A percentile compares a stretch with the other conserved stretches of the same genome.
phyloP scores from a whole-genome alignment of 2,888 invertebrate genomes.

The Bedellia somnulentella region DNA sequence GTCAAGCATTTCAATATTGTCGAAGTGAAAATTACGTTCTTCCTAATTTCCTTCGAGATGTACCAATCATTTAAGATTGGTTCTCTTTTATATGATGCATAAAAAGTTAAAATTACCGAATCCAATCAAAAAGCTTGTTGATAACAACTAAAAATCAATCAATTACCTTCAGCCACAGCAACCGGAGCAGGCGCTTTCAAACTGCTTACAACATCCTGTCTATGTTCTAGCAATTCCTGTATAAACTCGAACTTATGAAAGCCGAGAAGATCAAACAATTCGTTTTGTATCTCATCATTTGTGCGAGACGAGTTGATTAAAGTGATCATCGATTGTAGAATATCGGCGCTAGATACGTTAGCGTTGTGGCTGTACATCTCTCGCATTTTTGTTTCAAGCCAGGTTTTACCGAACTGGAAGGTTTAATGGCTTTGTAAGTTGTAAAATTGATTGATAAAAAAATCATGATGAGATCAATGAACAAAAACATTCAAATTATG shows the following conservation, averaged over 20 bases:
- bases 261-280: conserved; percentile 87
- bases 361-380: conserved; percentile 40
- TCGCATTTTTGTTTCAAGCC: conserved; percentile 57
- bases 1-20: too few relatives aligned
- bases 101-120: too few relatives aligned
- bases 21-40: too few relatives aligned
- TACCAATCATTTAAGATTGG: too few relatives aligned
- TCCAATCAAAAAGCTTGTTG: too few relatives aligned
- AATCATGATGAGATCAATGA: neutral
- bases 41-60: too few relatives aligned
- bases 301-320: conserved; percentile 64
- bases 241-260: conserved; percentile 82
- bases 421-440: too few relatives aligned
- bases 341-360: conserved; percentile 59
- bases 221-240: conserved; percentile 65
- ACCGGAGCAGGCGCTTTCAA: conserved; percentile 27
- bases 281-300: conserved; percentile 75
- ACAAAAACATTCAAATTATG: too few relatives aligned
- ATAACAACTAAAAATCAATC: too few relatives aligned
- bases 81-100: too few relatives aligned
- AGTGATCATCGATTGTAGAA: conserved; percentile 59
- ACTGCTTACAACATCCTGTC: conserved; percentile 55
- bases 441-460: neutral
- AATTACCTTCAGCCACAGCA: conserved; percentile 35
- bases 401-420: conserved; percentile 57